Base-by-base conservation (phyloP, 2,888 invertebrate species). In the Ochlodes sylvanus region DNA sequence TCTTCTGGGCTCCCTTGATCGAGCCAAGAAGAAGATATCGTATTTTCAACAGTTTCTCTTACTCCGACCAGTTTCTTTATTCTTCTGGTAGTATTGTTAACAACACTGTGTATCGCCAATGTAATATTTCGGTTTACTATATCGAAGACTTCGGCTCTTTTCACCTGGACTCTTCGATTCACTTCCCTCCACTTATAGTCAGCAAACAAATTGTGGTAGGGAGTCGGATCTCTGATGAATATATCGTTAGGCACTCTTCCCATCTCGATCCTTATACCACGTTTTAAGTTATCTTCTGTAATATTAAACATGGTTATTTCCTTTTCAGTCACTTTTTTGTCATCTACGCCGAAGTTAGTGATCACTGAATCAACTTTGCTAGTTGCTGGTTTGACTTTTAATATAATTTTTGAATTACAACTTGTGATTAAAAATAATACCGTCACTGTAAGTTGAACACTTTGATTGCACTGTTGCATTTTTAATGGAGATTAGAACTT, bases 191-290 rank as follows among this genome's bases (percentile, higher is more conserved):
- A 92, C 62, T 88, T 71, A 68, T 73, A 88, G 47, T 81, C 76
- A 38, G 80, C 44, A 63, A 79, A 92, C 9, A 89, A 58, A 64
- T 89, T 71, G 0, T 82, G 80, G 44, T 88, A 86, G 0, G 74
- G 69, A 0, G 91, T 91, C 0, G 90, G 90, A 34, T 91, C 87
- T 61, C 76, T 86, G 1, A 90, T 52, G 64, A 82, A 91, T 14
- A 90, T 73, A 7, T 85, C 77, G 0, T 87, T 74, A 0, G 92
- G 89, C 4, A 56, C 72, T 71, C 73, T 85, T 0, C 89, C 90
- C 0, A 92, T 69, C 74, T 88, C 88, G 0, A 82, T 65, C 62
- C 70, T 71, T 1, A 88, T 71, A 0, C 88, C 90, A 70, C 62
- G 71, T 34, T 86, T 89, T 5, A 92, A 70, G 71, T 85, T 88